Conservation (phyloP, 2,113 vertebrate genomes). For the Calypte anna region DNA sequence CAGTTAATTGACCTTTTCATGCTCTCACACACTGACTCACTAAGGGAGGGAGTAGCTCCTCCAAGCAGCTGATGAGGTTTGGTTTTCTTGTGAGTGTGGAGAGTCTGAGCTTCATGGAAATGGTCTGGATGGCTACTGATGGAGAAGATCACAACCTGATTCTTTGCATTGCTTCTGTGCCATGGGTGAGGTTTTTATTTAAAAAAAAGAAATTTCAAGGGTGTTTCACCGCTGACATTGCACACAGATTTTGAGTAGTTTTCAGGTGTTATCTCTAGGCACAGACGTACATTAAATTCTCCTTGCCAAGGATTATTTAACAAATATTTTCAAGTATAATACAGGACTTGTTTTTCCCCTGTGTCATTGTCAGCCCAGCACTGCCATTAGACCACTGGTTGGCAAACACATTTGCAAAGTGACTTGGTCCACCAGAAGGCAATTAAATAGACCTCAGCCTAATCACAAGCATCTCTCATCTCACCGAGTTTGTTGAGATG, state of each 20-base stretch:
- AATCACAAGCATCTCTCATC: neutral
- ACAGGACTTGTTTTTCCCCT: neutral
- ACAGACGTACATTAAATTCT: neutral
- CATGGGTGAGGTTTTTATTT: too few species aligned
- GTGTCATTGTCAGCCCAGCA: neutral
- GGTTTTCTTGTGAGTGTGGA: neutral
- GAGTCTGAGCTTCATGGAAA: neutral
- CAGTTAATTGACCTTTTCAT: neutral
- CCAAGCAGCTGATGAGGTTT: neutral
- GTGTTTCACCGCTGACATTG: neutral
- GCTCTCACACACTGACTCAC: neutral
- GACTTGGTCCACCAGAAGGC: neutral
- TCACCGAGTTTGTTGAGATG: accelerated
- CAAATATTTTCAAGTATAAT: neutral
- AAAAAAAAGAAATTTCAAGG: too few species aligned
- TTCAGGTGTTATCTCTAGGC: neutral
- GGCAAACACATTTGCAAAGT: neutral
- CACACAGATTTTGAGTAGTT: neutral
- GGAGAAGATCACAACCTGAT: neutral
- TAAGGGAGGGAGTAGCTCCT: neutral
- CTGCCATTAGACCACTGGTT: accelerated
- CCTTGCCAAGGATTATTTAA: neutral
- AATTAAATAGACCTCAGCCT: neutral
- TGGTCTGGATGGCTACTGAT: too few species aligned
- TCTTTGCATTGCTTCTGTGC: accelerated